Evolutionary conservation across 2,113 vertebrate genomes (phyloP).

Genomic region (Percopsis transmontana): DNA sequence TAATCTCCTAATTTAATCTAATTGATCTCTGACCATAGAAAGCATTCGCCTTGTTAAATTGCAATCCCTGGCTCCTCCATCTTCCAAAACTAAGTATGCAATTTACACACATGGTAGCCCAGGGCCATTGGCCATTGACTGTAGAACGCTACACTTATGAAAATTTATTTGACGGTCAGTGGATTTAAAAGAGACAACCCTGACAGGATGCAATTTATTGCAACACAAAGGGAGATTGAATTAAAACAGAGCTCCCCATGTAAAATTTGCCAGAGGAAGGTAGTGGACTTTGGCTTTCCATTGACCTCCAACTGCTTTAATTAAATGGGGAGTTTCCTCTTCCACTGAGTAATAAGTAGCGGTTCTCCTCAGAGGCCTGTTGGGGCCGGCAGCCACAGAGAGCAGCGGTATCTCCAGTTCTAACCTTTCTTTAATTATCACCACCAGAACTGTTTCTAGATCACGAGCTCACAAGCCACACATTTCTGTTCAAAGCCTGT

Average conservation of each 20-base stretch:
- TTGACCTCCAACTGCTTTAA: slow-evolving; percentile 71
- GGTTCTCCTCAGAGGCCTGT: slow-evolving; percentile 45
- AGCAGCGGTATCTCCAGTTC: slow-evolving; percentile 48
- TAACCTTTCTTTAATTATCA: slow-evolving; percentile 51
- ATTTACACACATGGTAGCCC: slow-evolving; percentile 74
- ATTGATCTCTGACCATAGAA: slow-evolving; percentile 74
- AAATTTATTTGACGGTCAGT: slow-evolving; percentile 45
- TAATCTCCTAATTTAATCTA: slow-evolving; percentile 77
- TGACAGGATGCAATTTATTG: slow-evolving; percentile 64
- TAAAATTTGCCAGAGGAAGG: slow-evolving; percentile 64
- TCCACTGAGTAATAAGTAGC: slow-evolving; percentile 65
- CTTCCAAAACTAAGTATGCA: slow-evolving; percentile 71
- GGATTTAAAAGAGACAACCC: slow-evolving; percentile 52
- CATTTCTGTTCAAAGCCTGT: slow-evolving; percentile 14
- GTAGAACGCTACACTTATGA: slow-evolving; percentile 32
- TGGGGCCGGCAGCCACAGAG: slow-evolving; percentile 33
- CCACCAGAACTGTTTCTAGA: slow-evolving; percentile 13
- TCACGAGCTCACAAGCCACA: slow-evolving; percentile 31
- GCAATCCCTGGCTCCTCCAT: slow-evolving; percentile 68
- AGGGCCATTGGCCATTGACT: slow-evolving; percentile 37
- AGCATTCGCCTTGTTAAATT: slow-evolving; percentile 68
- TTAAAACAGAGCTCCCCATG: slow-evolving; percentile 49
- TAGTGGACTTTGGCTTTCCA: slow-evolving; percentile 52
- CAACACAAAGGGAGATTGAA: slow-evolving; percentile 54
- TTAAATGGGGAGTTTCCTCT: slow-evolving; percentile 70